Conservation (phyloP, 2,113 vertebrate genomes). For the Sus scrofa region DNA sequence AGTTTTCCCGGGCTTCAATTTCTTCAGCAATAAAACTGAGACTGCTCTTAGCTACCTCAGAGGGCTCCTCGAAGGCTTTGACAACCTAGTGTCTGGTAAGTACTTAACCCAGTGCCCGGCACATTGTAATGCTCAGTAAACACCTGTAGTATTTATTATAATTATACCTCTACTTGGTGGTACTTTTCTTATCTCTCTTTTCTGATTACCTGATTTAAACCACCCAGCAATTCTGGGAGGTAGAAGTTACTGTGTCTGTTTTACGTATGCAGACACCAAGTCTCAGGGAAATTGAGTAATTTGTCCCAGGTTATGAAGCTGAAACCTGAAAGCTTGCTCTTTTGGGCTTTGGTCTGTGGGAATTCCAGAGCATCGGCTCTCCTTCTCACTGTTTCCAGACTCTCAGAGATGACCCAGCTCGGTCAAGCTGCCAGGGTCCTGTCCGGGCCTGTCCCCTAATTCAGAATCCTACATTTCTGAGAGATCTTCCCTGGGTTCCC, state of each 20-base stretch:
- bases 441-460: background rate
- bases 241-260: constrained; percentile 40
- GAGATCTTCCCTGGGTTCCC: background rate
- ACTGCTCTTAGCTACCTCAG: background rate
- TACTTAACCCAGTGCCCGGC: background rate
- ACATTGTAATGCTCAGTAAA: constrained; percentile 21
- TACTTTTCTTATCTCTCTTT: constrained; percentile 54
- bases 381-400: background rate
- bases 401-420: background rate
- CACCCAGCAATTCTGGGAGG: constrained; percentile 1
- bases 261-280: constrained; percentile 16
- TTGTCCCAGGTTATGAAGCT: constrained; percentile 31
- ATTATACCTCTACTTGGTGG: constrained; percentile 2
- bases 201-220: constrained; percentile 59
- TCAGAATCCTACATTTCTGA: background rate
- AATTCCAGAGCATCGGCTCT: background rate
- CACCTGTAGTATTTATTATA: background rate
- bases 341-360: background rate
- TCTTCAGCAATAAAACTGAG: constrained; percentile 66
- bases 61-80: background rate
- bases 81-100: background rate
- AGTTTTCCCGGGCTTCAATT: constrained; percentile 72
- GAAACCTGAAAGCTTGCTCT: background rate
- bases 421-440: background rate
- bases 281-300: background rate